Evolutionary conservation across 2,113 vertebrate species (phyloP), one percentile per base, ranked within the genome.

Genomic region (Colistium nudipinnis): DNA sequence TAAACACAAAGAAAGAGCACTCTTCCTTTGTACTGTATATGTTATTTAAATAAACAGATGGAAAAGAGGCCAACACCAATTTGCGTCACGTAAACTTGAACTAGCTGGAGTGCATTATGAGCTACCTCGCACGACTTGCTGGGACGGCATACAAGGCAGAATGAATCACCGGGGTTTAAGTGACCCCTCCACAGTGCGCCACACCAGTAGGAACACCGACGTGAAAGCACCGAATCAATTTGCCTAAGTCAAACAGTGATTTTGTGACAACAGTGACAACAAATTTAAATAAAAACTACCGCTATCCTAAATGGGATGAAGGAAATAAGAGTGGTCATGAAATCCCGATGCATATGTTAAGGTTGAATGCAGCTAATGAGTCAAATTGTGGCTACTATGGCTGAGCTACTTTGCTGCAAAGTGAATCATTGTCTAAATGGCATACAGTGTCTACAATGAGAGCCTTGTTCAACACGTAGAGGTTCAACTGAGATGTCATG

Each of bases 1-100:
- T 13, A 38, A 76, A 79, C 16, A 67, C 67, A 76, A 82, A 76
- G 38, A 54, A 70, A 52, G 24, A 76, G 20, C 59, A 53, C 20
- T 71, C 28, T 66, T 24, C 33, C 54, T 41, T 41, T n/a, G 22
- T 39, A 7, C 8, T 27, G 16, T 3, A 38, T n/a, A n/a, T n/a
- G n/a, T 6, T 55, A 2, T 55, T 55, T 36, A 8, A 14, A 48
- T 53, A 64, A 41, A 54, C 62, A 62, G 16, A 71, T 55, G 28
- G 53, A 80, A 67, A 78, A 57, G 10, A 64, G 39, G 5, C 7
- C 4, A 70, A 36, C 33, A 51, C n/a, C 45, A 80, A 66, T 57
- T 65, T 69, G 44, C 35, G 35, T 51, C 53, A 27, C 70, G 60
- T 63, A 64, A 56, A 60, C 35, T 51, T 76, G 59, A 11, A 31